Evolutionary conservation across 2,113 vertebrate species (phyloP).

Genomic region (Motacilla alba): DNA sequence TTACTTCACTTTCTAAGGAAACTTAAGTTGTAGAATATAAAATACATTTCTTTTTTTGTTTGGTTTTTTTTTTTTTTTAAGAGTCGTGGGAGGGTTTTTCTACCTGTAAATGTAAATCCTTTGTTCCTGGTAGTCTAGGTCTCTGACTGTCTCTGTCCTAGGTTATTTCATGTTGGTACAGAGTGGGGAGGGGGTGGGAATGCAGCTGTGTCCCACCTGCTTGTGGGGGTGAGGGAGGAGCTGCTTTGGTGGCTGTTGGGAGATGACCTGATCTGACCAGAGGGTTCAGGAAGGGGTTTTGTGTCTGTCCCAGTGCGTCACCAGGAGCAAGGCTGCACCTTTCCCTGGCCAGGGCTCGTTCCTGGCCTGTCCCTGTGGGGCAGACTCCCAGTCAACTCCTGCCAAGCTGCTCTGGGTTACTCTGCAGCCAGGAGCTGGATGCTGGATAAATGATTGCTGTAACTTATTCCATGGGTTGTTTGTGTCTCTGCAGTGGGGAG

Average conservation of each 20-base stretch:
- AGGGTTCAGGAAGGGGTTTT: background rate
- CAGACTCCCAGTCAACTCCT: background rate
- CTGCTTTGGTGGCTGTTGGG: background rate
- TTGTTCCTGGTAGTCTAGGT: constrained; percentile 5
- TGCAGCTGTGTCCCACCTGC: background rate
- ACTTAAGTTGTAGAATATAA: constrained; percentile 12
- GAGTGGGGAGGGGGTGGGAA: background rate
- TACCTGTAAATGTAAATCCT: background rate
- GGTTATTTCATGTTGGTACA: background rate
- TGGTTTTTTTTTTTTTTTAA: background rate
- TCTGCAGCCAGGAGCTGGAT: background rate
- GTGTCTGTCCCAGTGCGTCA: background rate
- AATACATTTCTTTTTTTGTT: background rate
- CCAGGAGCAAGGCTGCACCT: background rate
- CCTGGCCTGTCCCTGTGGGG: fast-evolving
- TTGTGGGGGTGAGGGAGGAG: background rate
- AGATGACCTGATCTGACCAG: background rate
- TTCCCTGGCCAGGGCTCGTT: background rate
- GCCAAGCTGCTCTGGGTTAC: background rate
- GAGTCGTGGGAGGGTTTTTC: constrained; percentile 46
- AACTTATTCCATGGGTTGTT: background rate
- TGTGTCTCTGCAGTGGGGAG: background rate
- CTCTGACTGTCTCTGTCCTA: constrained; percentile 5
- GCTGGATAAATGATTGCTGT: background rate
- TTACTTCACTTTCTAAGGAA: constrained; percentile 42